Evolutionary conservation across 2,113 vertebrate genomes (phyloP).

Genomic region (Cyprinodon variegatus): DNA sequence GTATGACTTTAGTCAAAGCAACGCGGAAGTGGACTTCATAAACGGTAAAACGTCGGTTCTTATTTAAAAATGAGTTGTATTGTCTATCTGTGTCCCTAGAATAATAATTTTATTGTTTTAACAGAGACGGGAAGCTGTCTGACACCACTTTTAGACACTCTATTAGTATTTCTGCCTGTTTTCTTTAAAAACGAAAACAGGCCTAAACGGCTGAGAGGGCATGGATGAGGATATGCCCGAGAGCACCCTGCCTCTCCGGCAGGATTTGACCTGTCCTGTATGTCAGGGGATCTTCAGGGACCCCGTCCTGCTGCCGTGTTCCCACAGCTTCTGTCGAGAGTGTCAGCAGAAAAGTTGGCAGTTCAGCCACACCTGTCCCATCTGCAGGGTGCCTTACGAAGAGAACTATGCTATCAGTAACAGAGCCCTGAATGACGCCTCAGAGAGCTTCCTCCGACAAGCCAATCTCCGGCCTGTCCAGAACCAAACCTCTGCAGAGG

Average conservation of each 20-base stretch:
- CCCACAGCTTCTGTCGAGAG: slow-evolving; percentile 73
- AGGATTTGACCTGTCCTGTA: slow-evolving; percentile 76
- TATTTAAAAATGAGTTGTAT: neutral
- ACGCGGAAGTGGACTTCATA: slow-evolving; percentile 7
- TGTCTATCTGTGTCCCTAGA: neutral
- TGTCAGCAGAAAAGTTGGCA: slow-evolving; percentile 54
- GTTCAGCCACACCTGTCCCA: slow-evolving; percentile 46
- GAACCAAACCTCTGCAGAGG: neutral
- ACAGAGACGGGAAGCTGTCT: neutral
- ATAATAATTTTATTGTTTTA: neutral
- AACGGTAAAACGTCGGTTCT: neutral
- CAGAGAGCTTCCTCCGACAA: slow-evolving; percentile 63
- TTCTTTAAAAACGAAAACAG: slow-evolving; percentile 64
- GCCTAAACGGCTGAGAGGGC: slow-evolving; percentile 45
- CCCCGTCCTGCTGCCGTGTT: slow-evolving; percentile 73
- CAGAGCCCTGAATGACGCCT: slow-evolving; percentile 64
- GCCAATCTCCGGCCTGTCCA: neutral
- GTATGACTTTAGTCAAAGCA: neutral
- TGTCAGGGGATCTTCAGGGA: slow-evolving; percentile 68
- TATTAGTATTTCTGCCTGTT: neutral
- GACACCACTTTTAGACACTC: neutral
- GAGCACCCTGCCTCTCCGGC: slow-evolving; percentile 48
- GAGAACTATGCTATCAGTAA: slow-evolving; percentile 54
- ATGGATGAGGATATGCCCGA: slow-evolving; percentile 61
- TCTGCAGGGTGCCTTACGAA: slow-evolving; percentile 57